A percentile compares a stretch with the other conserved stretches of the same genome.
Conservation (phyloP, 2,797 vertebrate species). For the Danio kyathit region DNA sequence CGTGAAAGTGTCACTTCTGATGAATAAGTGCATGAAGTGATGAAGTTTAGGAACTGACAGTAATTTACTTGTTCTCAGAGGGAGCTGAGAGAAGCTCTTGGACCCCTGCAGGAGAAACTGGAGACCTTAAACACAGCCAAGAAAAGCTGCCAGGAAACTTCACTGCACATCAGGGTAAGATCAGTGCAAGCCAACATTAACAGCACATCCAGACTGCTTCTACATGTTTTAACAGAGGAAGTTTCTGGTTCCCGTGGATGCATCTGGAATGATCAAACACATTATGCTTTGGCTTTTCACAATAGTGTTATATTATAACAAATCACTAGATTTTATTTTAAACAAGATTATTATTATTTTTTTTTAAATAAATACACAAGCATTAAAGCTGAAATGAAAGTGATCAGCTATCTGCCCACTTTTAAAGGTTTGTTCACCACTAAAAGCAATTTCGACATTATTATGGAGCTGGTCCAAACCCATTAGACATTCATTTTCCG, state of each 20-base stretch:
- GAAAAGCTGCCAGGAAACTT: constrained; percentile 63
- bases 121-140: constrained; percentile 61
- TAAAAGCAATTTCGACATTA: too few relatives aligned
- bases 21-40: not conserved
- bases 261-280: not conserved
- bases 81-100: constrained; percentile 62
- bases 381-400: too few relatives aligned
- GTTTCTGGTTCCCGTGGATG: not conserved
- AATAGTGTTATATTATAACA: too few relatives aligned
- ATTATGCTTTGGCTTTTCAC: too few relatives aligned
- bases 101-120: constrained; percentile 64
- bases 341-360: too few relatives aligned
- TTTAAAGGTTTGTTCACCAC: too few relatives aligned
- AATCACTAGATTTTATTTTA: too few relatives aligned
- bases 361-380: too few relatives aligned
- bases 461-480: too few relatives aligned
- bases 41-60: not conserved
- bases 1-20: not conserved
- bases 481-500: too few relatives aligned
- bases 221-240: constrained; percentile 10
- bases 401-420: too few relatives aligned
- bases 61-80: constrained; percentile 49
- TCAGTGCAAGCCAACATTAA: not conserved
- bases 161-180: constrained; percentile 69
- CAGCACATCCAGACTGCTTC: not conserved